Evolutionary conservation across 1,140 invertebrate genomes (phyloP), one percentile per base, ranked within the genome.

Genomic region (Triops longicaudatus): DNA sequence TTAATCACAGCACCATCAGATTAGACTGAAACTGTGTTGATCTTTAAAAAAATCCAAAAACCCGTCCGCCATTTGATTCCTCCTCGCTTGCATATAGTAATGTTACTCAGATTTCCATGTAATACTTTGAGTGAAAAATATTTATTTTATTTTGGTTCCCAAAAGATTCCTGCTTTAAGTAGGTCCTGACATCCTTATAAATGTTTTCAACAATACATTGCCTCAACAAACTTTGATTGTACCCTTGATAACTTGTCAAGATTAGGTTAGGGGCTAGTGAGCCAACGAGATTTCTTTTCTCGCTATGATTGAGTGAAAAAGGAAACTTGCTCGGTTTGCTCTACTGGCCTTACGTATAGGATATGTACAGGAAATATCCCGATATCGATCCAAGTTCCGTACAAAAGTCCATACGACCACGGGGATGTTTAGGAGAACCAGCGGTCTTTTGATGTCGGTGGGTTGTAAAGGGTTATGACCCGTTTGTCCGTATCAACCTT

Each of bases 61-160:
- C 50, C 50, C 50, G 50, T 63, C 50, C 50, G 50, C 31, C 31
- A 37, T 37, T 37, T 63, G 22, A n/a, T 63, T 63, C 14, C 7
- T 63, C 50, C 50, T 63, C 22, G 50, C 50, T 63, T 22, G 14
- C 17, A 4, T 63, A n/a, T 63, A 22, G 0, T 17, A 22, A 22
- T n/a, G 50, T 63, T 9, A 63, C 50, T 63, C 50, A 63, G 50
- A 63, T 63, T 63, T 63, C 50, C 50, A 63, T 63, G 50, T 63
- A n/a, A 63, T 63, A 63, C 44, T 63, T 63, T 11, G 22, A n/a
- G 14, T 63, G 44, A 4, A n/a, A 10, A n/a, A n/a, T 63, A 63
- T 63, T 63, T 63, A 63, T 17, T 14, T 63, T 22, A 14, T 14
- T 63, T 63, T 63, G 0, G 1, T 63, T 63, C 0, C 7, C 22